Percentiles rank a stretch among this genome's conserved stretches.
These are phyloP conservation scores for Larimichthys polyactis DNA, from an alignment of 2,113 vertebrate species.

Conservation along the genomic window DNA sequence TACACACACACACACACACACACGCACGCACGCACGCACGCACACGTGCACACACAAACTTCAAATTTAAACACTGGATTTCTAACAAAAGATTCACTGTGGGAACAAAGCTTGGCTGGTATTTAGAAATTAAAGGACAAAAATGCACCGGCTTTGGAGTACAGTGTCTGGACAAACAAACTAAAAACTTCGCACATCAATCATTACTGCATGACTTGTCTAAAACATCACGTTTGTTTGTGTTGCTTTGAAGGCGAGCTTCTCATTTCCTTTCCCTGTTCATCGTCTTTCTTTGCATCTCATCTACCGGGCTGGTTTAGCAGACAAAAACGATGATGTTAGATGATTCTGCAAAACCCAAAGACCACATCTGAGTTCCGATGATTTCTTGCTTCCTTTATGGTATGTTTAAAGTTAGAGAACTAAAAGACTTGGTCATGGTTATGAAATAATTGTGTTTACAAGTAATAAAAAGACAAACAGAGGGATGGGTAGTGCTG, in stretches of 20 bases:
- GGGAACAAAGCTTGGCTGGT: neutral
- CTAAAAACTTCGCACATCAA: conserved; percentile 1
- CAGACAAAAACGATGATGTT: neutral
- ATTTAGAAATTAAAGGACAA: conserved; percentile 11
- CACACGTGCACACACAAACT: neutral
- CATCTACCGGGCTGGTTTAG: neutral
- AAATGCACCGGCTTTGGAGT: neutral
- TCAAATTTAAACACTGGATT: neutral
- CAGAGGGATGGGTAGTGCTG: no score
- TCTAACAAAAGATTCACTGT: conserved; percentile 1
- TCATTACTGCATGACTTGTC: neutral
- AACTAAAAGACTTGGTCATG: neutral
- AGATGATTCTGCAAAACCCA: neutral
- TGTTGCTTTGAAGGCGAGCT: conserved; percentile 1
- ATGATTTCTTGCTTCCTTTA: neutral
- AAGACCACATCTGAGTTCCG: neutral
- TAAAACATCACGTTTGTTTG: conserved; percentile 2
- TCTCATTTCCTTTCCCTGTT: neutral
- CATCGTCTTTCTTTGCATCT: neutral
- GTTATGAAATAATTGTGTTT: neutral
- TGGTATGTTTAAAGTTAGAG: neutral
- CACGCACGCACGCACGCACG: neutral
- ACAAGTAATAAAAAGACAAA: neutral
- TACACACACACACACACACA: neutral
- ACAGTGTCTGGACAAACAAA: neutral